Evolutionary conservation across 2,797 vertebrate species (phyloP), one percentile per base, ranked within the genome.

Genomic region (Sitta carolinensis): DNA sequence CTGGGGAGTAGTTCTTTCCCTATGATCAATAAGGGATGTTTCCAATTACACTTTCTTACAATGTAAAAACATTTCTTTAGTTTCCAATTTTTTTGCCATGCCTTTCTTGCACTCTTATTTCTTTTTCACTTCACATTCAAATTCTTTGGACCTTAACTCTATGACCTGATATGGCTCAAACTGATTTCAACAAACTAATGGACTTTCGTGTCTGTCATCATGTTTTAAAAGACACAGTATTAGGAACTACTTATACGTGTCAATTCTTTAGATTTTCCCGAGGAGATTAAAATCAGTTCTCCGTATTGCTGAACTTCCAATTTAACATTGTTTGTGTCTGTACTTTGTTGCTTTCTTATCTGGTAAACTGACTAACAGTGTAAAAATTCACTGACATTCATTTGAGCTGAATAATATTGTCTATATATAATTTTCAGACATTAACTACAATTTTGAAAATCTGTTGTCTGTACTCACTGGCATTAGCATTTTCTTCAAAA

Each of bases 181-280:
- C 3, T 52, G 32, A 22, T 27, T 61, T 13, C 18, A 63, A 43
- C 5, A 47, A 45, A 73, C 3, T 16, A n/a, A 58, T 64, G 22
- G 10, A 61, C 4, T 55, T 4, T 36, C n/a, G 14, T 0, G 0
- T 48, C 20, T 62, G 14, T 13, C 20, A 36, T 66, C 6, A 7
- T 25, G 8, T 63, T 73, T 76, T 74, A 42, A 67, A 77, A 61
- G 18, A 42, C 12, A 10, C 1, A 5, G 4, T 61, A 47, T 25
- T 78, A 38, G 50, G 16, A 51, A 15, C 5, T 73, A 4, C 61
- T 93, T 30, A 54, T 23, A 36, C 1, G 0, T 13, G 7, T 42
- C 10, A 22, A 17, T 34, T 43, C 2, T 36, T 72, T 32, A 27
- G 17, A 12, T 36, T 90, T 88, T 83, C 19, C 34, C 38, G 29